A percentile compares a stretch with the other conserved stretches of the same genome.
These are phyloP conservation scores for Neodiprion lecontei DNA, from an alignment of 1,140 invertebrate species.

Conservation along the genomic window DNA sequence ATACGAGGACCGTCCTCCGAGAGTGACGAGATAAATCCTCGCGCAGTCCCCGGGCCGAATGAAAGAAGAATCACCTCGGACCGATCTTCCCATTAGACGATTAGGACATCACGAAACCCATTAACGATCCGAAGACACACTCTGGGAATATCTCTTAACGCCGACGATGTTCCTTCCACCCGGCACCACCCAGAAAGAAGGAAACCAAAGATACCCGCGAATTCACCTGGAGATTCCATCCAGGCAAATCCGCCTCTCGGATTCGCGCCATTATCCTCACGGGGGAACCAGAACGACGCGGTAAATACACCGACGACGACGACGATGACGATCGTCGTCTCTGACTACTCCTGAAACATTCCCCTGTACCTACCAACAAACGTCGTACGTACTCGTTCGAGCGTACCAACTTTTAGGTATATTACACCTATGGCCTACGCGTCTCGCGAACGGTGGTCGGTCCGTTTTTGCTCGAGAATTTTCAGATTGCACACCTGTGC, in stretches of 20 bases:
- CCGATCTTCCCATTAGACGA: slow-evolving; percentile 1
- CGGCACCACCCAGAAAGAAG: neutral
- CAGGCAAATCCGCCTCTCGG: neutral
- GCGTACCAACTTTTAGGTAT: slow-evolving; percentile 8
- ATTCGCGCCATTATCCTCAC: slow-evolving; percentile 24
- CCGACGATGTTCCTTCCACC: neutral
- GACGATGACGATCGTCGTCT: too few species aligned
- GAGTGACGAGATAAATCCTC: neutral
- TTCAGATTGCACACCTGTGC: slow-evolving; percentile 60
- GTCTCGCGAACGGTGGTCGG: slow-evolving; percentile 21
- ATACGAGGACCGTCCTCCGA: neutral
- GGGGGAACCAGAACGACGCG: slow-evolving; percentile 13
- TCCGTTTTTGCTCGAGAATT: slow-evolving; percentile 55
- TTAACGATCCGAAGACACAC: neutral
- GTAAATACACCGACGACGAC: too few species aligned
- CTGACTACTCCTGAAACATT: neutral
- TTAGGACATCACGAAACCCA: neutral
- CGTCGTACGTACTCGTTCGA: slow-evolving; percentile 31
- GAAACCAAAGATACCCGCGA: neutral
- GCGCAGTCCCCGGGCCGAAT: neutral
- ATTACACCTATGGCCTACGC: too few species aligned
- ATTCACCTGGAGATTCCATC: too few species aligned
- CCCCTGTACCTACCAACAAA: neutral
- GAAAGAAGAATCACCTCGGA: neutral
- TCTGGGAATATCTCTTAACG: neutral